These are phyloP conservation scores for Cherax destructor DNA, from an alignment of 1,140 invertebrate genomes.

Conservation along the genomic window DNA sequence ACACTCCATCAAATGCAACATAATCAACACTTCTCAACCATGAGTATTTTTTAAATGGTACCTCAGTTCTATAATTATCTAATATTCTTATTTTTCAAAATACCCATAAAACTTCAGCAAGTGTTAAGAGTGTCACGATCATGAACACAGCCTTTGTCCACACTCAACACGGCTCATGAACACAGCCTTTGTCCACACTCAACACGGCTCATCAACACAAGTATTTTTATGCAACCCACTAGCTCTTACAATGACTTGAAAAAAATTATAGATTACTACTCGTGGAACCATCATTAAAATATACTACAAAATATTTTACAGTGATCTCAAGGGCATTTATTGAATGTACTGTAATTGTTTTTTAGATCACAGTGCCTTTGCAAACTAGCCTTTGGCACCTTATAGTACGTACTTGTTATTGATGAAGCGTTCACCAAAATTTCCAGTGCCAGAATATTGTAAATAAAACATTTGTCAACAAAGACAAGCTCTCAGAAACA, in stretches of 20 bases:
- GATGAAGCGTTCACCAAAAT: not conserved
- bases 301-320: constrained; percentile 42
- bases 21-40: constrained; percentile 45
- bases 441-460: not conserved
- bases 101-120: constrained; percentile 18
- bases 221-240: constrained; percentile 51
- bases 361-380: constrained; percentile 17
- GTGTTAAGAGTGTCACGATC: constrained; percentile 38
- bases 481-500: not conserved
- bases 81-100: constrained; percentile 12
- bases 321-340: constrained; percentile 22
- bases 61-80: constrained; percentile 20
- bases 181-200: constrained; percentile 65
- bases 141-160: constrained; percentile 67
- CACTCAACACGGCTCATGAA: constrained; percentile 60
- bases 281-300: constrained; percentile 10
- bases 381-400: constrained; percentile 44
- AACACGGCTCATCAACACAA: constrained; percentile 59
- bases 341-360: not conserved
- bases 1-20: constrained; percentile 63
- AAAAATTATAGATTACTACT: constrained; percentile 8
- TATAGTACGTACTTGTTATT: not conserved
- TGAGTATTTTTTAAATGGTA: constrained; percentile 28
- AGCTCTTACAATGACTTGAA: constrained; percentile 36
- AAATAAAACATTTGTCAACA: not conserved